Conservation (phyloP, 2,888 invertebrate genomes). For the Resseliella maxima region DNA sequence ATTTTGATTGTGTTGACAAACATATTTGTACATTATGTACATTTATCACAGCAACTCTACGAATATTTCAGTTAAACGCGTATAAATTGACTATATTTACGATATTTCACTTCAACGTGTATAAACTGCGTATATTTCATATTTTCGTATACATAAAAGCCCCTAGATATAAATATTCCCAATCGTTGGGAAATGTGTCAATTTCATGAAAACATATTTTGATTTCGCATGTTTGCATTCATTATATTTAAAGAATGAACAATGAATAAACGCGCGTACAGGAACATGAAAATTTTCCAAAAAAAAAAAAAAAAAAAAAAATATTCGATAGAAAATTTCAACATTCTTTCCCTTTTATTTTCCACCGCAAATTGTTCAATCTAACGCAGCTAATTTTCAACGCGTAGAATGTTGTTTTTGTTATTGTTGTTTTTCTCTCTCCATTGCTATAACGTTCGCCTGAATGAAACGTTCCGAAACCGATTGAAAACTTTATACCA, state of each 20-base stretch:
- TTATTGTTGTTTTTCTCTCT: background rate
- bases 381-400: background rate
- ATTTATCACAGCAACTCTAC: too few relatives aligned
- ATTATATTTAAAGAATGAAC: slow-evolving; percentile 17
- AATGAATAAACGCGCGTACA: background rate
- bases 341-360: background rate
- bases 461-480: background rate
- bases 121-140: too few relatives aligned
- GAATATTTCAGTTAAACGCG: too few relatives aligned
- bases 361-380: slow-evolving; percentile 15
- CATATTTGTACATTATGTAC: too few relatives aligned
- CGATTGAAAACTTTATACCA: background rate
- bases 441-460: background rate
- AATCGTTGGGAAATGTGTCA: background rate
- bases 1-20: too few relatives aligned
- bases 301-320: too few relatives aligned
- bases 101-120: too few relatives aligned
- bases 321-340: slow-evolving; percentile 28
- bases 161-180: too few relatives aligned
- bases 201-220: background rate
- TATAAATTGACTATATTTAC: too few relatives aligned
- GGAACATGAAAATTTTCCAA: slow-evolving; percentile 8
- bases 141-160: too few relatives aligned
- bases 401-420: background rate
- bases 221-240: slow-evolving; percentile 15